Base-by-base conservation (phyloP, 2,888 invertebrate genomes). In the Dorcus parallelipipedus region DNA sequence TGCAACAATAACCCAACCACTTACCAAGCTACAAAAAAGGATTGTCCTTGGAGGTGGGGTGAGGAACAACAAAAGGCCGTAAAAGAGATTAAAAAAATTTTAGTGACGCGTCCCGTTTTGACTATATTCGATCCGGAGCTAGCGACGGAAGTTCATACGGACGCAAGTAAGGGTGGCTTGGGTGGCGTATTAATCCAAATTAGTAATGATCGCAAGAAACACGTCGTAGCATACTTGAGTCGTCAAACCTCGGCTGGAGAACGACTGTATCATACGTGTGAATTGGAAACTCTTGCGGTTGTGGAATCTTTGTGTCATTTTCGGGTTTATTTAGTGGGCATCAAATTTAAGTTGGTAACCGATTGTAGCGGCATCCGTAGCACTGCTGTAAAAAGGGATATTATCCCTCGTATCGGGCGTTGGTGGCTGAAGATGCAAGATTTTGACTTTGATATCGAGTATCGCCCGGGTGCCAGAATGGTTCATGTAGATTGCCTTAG, bases 201-300 rank as follows among this genome's bases (percentile, higher is more conserved):
- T 6, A 39, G 52, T 33, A 38, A 10, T 17, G 42, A 56, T 41
- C 9, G 33, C 9, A n/a, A 43, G 59, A 14, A 49, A 17, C 5
- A 53, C 39, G 60, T 61, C 9, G 54, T 65, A 14, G 9, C 41
- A n/a, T 64, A 54, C 47, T 62, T 50, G 38, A 64, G 64, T 48
- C 38, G 60, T 38, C 33, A 41, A 20, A 65, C 62, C 8, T 60
- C 49, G 4, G 23, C 9, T 4, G 51, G 51, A 10, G 55, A 63
- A 54, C 47, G 43, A 38, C 9, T 55, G 39, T 64, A 64, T 40
- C 68, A 69, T 42, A 66, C 67, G 2, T 69, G 69, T 14, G 75
- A 76, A 33, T 56, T 70, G 9, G 73, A 77, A 50, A 66, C 65
- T 3, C 58, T 76, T 8, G 73, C 74, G 0, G 64, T 76, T 0